Evolutionary conservation across 2,888 invertebrate genomes (phyloP).

Genomic region (Meloe dianella): DNA sequence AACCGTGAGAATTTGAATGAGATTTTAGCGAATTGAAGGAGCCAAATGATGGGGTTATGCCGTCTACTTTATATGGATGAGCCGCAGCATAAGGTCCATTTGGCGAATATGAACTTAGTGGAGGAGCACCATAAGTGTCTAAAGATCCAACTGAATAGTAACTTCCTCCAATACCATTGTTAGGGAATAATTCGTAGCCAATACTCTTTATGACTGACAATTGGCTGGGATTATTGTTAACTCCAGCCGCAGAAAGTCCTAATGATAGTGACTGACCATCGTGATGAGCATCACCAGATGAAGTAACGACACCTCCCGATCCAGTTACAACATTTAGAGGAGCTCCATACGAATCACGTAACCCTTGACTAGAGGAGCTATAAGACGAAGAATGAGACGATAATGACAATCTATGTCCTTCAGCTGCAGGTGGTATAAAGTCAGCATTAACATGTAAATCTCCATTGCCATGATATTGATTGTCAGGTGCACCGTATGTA

Average conservation of each 20-base stretch:
- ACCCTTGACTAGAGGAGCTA: conserved; percentile 40
- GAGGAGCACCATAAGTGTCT: conserved; percentile 53
- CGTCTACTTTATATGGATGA: conserved; percentile 54
- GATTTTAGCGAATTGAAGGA: conserved; percentile 30
- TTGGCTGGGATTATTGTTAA: conserved; percentile 39
- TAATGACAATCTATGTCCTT: conserved; percentile 34
- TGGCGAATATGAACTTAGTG: conserved; percentile 51
- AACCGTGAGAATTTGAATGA: conserved; percentile 26
- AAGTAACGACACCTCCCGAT: conserved; percentile 54
- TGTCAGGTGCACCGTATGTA: conserved; percentile 49
- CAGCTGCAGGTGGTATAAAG: conserved; percentile 49
- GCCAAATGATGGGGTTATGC: conserved; percentile 37
- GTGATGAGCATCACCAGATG: conserved; percentile 51
- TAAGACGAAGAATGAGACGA: conserved; percentile 29
- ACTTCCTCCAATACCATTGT: conserved; percentile 29
- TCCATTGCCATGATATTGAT: conserved; percentile 49
- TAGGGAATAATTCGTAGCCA: conserved; percentile 56
- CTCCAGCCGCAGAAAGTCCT: conserved; percentile 40
- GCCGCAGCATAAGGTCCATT: conserved; percentile 55
- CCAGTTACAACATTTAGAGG: conserved; percentile 60
- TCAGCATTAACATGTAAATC: conserved; percentile 56
- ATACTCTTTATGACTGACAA: conserved; percentile 59
- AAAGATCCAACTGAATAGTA: conserved; percentile 16
- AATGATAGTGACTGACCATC: conserved; percentile 36
- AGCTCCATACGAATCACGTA: conserved; percentile 64